phyloP scores from a whole-genome alignment of 2,888 invertebrate genomes.

The Amiota communis region DNA sequence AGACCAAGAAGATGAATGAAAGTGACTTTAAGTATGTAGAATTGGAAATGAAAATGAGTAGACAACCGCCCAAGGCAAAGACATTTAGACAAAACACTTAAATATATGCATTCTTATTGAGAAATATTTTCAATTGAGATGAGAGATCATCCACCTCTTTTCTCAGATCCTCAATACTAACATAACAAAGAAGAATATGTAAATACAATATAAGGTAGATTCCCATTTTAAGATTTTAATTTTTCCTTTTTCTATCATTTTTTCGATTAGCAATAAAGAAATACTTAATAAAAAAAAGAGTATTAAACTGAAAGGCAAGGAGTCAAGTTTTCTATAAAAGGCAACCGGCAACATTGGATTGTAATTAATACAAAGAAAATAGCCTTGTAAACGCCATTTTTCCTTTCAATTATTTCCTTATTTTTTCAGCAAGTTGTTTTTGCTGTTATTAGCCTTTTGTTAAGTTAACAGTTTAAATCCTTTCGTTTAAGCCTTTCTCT shows the following conservation, averaged over 20 bases:
- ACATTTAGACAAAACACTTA: conserved; percentile 24
- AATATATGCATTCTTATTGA: neutral
- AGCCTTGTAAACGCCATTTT: conserved; percentile 26
- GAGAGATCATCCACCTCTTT: no score
- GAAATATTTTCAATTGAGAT: no score
- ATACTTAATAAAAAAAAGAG: no score
- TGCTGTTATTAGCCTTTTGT: conserved; percentile 38
- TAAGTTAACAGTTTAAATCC: conserved; percentile 56
- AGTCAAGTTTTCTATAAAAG: neutral
- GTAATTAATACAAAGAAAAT: conserved; percentile 51
- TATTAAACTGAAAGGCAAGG: no score
- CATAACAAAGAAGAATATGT: no score
- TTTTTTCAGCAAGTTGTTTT: neutral
- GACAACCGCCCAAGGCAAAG: neutral
- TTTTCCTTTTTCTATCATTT: neutral
- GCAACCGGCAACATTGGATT: conserved; percentile 41
- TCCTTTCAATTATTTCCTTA: conserved; percentile 8
- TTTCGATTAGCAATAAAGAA: neutral
- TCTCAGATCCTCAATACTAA: no score
- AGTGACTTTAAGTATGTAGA: no score
- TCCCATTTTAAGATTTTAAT: no score
- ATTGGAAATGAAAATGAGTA: no score
- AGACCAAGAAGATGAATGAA: conserved; percentile 1
- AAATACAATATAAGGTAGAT: no score
- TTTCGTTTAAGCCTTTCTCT: conserved; percentile 43